Base-by-base conservation (phyloP, 2,888 invertebrate species). In the Drosophila birchii region DNA sequence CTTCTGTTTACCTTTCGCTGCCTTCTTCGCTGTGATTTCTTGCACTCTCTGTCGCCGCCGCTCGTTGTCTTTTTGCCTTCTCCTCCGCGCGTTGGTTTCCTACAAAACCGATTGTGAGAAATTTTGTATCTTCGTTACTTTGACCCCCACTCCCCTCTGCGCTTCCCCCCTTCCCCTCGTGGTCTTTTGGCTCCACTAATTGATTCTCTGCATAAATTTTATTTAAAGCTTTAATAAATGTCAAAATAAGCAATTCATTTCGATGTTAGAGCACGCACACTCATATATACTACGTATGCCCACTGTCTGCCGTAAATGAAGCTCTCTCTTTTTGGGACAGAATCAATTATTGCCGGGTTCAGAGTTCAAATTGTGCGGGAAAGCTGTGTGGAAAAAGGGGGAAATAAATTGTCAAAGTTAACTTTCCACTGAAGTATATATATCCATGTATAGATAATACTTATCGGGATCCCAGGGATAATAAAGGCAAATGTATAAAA, bases 171-270 rank as follows among this genome's bases (percentile, higher is more conserved):
- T 4, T 29, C 29, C 29, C 29, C 67, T 71, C 68, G 49, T 72
- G 82, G 56, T 75, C 68, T 54, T 20, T 36, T 71, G 70, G 71
- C 61, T 36, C 64, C 73, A 67, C 86, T 88, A 86, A 86, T 88
- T 86, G 88, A 88, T 86, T 86, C 78, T 87, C 81, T 87, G 85
- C 86, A 88, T 87, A 88, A 87, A 87, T 87, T 87, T 83, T 88
- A 87, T 87, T 87, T 87, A 87, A 88, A 88, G 85, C 85, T 87
- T 87, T 88, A 86, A 87, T 89, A 87, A 88, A 88, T 88, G 87
- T 89, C 87, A 88, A 89, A 89, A 87, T 89, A 88, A 89, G 86
- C 88, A 88, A 86, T 86, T 86, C 88, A 86, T 86, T 86, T 86
- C 81, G 87, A 86, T 88, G 85, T 89, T 89, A 89, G 84, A 85